phyloP scores from a whole-genome alignment of 2,888 invertebrate species.

The Ophion ventricosus region DNA sequence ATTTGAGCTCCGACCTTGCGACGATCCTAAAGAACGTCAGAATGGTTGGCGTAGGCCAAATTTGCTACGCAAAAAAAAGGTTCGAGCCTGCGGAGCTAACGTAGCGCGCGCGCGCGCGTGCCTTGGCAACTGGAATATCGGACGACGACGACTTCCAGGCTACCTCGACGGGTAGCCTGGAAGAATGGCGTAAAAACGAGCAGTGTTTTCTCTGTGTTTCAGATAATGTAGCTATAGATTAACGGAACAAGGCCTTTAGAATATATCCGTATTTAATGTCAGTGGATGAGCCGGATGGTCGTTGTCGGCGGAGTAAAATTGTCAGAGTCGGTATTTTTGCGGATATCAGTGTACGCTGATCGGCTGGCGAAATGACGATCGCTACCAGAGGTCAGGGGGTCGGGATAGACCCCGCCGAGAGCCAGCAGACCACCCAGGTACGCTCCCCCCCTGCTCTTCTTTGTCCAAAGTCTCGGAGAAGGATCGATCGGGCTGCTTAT shows the following conservation, averaged over 20 bases:
- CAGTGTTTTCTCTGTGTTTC: constrained; percentile 73
- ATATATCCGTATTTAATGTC: constrained; percentile 82
- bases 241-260: constrained; percentile 81
- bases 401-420: constrained; percentile 85
- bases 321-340: constrained; percentile 77
- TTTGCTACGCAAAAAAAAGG: too few species aligned
- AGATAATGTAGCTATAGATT: constrained; percentile 83
- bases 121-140: too few species aligned
- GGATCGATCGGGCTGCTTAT: background rate
- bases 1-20: too few species aligned
- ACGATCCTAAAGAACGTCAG: too few species aligned
- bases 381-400: constrained; percentile 87
- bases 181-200: background rate
- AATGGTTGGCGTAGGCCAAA: too few species aligned
- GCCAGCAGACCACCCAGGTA: constrained; percentile 81
- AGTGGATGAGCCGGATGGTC: constrained; percentile 81
- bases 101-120: too few species aligned
- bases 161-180: background rate
- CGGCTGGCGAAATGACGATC: constrained; percentile 85
- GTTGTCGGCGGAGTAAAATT: constrained; percentile 78
- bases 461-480: background rate
- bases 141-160: too few species aligned
- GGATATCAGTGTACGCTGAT: constrained; percentile 69
- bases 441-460: background rate
- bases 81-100: too few species aligned